These are phyloP conservation scores for Galagoides demidoff DNA, from an alignment of 2,797 vertebrate species.

Conservation along the genomic window DNA sequence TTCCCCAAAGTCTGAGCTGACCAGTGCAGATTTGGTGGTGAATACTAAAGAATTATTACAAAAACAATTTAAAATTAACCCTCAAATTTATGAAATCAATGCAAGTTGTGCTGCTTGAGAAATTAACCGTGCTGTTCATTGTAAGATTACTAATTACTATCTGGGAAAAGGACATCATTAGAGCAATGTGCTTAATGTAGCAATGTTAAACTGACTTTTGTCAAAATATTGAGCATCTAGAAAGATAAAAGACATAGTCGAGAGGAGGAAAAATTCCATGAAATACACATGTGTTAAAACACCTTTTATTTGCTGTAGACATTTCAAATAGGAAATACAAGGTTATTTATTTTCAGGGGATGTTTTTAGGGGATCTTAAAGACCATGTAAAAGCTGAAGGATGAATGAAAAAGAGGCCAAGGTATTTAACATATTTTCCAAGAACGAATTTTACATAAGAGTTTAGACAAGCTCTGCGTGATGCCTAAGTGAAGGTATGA, in stretches of 20 bases:
- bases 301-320: neutral
- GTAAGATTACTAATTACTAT: slow-evolving; percentile 56
- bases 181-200: slow-evolving; percentile 8
- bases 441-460: neutral
- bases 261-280: neutral
- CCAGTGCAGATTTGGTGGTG: slow-evolving; percentile 33
- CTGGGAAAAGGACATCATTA: slow-evolving; percentile 48
- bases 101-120: slow-evolving; percentile 66
- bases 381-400: slow-evolving; percentile 33
- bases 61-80: slow-evolving; percentile 72
- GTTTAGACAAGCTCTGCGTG: neutral
- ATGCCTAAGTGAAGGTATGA: neutral
- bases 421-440: neutral
- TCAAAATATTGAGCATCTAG: slow-evolving; percentile 49
- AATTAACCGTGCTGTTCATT: slow-evolving; percentile 62
- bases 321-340: slow-evolving; percentile 35
- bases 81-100: slow-evolving; percentile 75
- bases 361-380: neutral
- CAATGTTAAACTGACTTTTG: slow-evolving; percentile 56
- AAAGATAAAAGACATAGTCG: slow-evolving; percentile 32
- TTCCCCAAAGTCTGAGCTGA: slow-evolving; percentile 63
- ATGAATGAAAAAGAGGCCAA: neutral
- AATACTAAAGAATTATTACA: slow-evolving; percentile 77
- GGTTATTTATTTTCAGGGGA: neutral
- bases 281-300: neutral